phyloP scores from a whole-genome alignment of 2,888 invertebrate species.

The Lepetodrilus schrolli region DNA sequence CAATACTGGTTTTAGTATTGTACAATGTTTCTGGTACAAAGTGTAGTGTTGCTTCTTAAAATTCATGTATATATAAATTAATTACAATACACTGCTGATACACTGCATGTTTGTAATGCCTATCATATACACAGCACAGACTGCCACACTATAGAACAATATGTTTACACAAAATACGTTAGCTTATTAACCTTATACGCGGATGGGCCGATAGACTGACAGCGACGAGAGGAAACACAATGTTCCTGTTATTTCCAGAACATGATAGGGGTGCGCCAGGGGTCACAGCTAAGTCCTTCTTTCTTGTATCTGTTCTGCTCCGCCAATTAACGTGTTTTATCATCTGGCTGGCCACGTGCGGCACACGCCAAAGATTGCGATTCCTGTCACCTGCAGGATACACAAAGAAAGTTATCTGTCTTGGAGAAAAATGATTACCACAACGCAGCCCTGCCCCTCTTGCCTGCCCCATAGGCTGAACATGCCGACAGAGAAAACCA shows the following conservation, averaged over 20 bases:
- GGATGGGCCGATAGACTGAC: not conserved
- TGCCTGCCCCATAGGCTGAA: too few species aligned
- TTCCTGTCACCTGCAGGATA: not conserved
- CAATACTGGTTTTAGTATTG: too few species aligned
- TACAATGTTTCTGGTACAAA: too few species aligned
- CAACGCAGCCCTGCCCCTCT: not conserved
- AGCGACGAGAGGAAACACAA: not conserved
- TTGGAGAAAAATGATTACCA: slow-evolving; percentile 21
- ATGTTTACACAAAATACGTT: not conserved
- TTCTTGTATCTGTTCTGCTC: slow-evolving; percentile 17
- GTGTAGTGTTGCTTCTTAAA: too few species aligned
- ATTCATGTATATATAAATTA: too few species aligned
- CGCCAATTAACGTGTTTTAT: slow-evolving; percentile 18
- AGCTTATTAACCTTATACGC: not conserved
- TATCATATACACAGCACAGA: too few species aligned
- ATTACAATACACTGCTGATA: too few species aligned
- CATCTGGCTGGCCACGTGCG: slow-evolving; percentile 21
- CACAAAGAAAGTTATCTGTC: not conserved
- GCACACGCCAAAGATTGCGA: slow-evolving; percentile 8
- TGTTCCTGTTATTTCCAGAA: slow-evolving; percentile 12
- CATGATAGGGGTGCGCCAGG: slow-evolving; percentile 13
- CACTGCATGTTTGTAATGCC: too few species aligned
- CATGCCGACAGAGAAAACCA: too few species aligned
- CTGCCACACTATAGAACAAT: too few species aligned
- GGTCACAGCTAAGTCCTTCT: slow-evolving; percentile 9